Base-by-base conservation (phyloP, 2,888 invertebrate species). In the Dynastes grantii region DNA sequence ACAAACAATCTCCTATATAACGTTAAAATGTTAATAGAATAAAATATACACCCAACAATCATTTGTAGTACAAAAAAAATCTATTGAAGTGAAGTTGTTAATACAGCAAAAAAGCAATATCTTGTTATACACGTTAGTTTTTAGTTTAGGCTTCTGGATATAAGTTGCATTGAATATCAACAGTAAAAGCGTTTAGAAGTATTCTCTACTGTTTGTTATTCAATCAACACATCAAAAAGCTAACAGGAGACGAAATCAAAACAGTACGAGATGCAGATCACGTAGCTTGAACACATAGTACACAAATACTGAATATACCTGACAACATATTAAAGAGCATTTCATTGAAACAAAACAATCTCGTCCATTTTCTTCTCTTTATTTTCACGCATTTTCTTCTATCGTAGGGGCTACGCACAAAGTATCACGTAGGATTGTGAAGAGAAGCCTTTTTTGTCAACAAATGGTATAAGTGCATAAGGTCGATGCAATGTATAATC, bases 191-290 rank as follows among this genome's bases (percentile, higher is more conserved):
- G 45, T 11, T 11, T 45, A 45, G 9, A 45, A 8, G 11, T 0
- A 45, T 45, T 8, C 45, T 45, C 11, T 6, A 53, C n/a, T 53
- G 53, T 53, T 53, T 61, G 29, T 29, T 61, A 61, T 27, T 61
- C 61, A 61, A 61, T 61, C 61, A 22, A 61, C 61, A 61, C 61
- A 61, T 61, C 29, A 53, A 53, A 37, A 53, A 53, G 53, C n/a
- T 53, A 53, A 53, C 61, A 37, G 32, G 16, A 61, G 22, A 27
- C 29, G 61, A 29, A 61, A 27, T 61, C 61, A 29, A 61, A 61
- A 61, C 27, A 27, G 8, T 61, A 61, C 61, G 61, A 61, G 61
- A 61, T 61, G 61, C 61, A 11, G 22, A 61, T 61, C 61, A 61
- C 61, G 61, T 61, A 61, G n/a, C 45, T 8, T 45, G 8, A 45